phyloP scores from a whole-genome alignment of 2,113 vertebrate genomes.

The Pristiophorus japonicus region DNA sequence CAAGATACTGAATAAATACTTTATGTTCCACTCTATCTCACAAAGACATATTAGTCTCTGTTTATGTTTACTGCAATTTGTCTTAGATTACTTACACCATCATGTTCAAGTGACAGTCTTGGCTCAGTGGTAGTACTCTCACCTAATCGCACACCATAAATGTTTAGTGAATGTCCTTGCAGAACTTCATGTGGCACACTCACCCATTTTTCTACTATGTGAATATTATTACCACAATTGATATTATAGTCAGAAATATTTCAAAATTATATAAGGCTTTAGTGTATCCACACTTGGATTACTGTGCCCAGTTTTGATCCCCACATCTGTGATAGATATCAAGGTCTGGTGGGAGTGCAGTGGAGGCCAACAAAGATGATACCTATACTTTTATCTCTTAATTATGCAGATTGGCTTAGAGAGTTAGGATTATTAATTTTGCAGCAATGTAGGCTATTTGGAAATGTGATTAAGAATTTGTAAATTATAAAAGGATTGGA shows the following conservation, averaged over 20 bases:
- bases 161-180: neutral
- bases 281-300: neutral
- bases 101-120: neutral
- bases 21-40: neutral
- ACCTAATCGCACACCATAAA: neutral
- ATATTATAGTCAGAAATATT: neutral
- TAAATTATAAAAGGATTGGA: neutral
- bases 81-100: neutral
- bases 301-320: neutral
- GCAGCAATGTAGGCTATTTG: neutral
- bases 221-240: neutral
- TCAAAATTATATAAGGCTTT: neutral
- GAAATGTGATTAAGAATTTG: neutral
- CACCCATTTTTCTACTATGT: neutral
- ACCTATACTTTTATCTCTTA: neutral
- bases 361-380: neutral
- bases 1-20: neutral
- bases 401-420: neutral
- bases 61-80: neutral
- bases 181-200: neutral
- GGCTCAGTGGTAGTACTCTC: neutral
- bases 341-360: neutral
- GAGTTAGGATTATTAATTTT: neutral
- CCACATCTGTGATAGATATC: neutral
- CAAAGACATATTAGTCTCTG: neutral